Percentiles rank a stretch among this genome's conserved stretches.
phyloP scores from a whole-genome alignment of 2,797 vertebrate species.

The Falco novaeseelandiae region DNA sequence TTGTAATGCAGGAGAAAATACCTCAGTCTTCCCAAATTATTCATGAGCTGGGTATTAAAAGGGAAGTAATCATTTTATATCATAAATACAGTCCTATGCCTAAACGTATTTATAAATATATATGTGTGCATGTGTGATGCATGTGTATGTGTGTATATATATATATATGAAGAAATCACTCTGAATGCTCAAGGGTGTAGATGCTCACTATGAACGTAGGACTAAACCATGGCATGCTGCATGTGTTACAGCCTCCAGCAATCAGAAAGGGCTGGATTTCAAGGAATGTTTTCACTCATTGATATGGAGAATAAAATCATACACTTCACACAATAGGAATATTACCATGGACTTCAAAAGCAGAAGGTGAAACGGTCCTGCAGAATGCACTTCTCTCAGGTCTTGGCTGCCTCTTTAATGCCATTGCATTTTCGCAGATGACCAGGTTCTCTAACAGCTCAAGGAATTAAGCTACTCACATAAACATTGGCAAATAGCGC shows the following conservation, averaged over 20 bases:
- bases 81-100: not conserved
- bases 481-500: not conserved
- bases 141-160: not conserved
- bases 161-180: not conserved
- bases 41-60: conserved; percentile 56
- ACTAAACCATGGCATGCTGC: not conserved
- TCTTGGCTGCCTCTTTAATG: not conserved
- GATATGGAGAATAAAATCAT: not conserved
- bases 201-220: not conserved
- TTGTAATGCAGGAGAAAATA: conserved; percentile 37
- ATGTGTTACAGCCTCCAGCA: conserved; percentile 14
- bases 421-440: not conserved
- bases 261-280: conserved; percentile 5
- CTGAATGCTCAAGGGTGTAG: not conserved
- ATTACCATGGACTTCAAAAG: not conserved
- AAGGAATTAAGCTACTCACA: not conserved
- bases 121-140: not conserved
- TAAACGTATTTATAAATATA: not conserved
- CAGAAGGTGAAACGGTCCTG: not conserved
- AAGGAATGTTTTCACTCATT: not conserved
- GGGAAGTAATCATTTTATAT: conserved; percentile 19
- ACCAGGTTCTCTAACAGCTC: not conserved
- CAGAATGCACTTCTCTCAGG: not conserved
- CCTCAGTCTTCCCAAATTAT: conserved; percentile 18
- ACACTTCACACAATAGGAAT: not conserved